These are phyloP conservation scores for Melipona beecheii DNA, from an alignment of 2,888 invertebrate genomes.

Conservation along the genomic window DNA sequence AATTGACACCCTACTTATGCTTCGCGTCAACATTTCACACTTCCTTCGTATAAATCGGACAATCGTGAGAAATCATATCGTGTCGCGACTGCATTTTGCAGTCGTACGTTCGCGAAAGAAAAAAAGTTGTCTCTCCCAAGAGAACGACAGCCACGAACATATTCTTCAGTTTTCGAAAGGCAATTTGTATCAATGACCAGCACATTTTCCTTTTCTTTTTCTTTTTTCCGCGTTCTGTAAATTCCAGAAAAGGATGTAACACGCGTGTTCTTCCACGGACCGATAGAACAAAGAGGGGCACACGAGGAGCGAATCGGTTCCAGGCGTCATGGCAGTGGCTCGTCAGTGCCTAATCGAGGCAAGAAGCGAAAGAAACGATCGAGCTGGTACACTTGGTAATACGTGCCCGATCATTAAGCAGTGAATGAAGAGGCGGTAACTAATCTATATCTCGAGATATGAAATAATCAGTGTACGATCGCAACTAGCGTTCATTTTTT, in stretches of 20 bases:
- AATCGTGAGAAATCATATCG: not conserved
- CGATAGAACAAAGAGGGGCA: conserved; percentile 29
- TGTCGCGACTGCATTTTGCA: not conserved
- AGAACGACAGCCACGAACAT: not conserved
- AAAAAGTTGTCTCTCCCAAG: not conserved
- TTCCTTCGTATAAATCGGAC: not conserved
- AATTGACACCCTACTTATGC: not conserved
- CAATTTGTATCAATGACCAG: not conserved
- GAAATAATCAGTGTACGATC: conserved; percentile 38
- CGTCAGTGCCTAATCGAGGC: conserved; percentile 18
- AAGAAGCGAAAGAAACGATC: conserved; percentile 47
- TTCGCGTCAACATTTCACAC: not conserved
- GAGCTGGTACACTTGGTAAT: conserved; percentile 10
- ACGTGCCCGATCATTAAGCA: conserved; percentile 40
- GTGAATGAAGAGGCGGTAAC: conserved; percentile 47
- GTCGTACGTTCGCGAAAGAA: not conserved
- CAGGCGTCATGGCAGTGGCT: conserved; percentile 7
- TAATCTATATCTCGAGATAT: conserved; percentile 26
- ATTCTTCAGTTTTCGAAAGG: not conserved
- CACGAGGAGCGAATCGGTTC: conserved; percentile 31
- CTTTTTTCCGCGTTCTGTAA: not conserved
- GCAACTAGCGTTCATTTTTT: conserved; percentile 4
- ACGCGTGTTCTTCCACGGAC: conserved; percentile 45
- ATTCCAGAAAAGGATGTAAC: not conserved
- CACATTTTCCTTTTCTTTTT: not conserved